Percentiles rank a stretch among this genome's conserved stretches.
These are phyloP conservation scores for Acronicta leporina DNA, from an alignment of 2,888 invertebrate species.

Conservation along the genomic window DNA sequence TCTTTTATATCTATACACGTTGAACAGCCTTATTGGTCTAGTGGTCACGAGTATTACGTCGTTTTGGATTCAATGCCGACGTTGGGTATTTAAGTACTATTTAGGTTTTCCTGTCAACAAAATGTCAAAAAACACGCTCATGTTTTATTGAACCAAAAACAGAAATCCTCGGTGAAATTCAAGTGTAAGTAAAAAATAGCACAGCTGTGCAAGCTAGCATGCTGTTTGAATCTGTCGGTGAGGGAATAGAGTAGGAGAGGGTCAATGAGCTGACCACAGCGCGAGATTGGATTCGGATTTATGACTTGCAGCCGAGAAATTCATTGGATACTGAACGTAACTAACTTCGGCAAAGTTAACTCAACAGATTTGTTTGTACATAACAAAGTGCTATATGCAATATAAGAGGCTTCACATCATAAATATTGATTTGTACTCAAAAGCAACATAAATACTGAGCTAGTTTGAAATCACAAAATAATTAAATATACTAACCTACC, in stretches of 20 bases:
- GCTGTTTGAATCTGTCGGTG: background rate
- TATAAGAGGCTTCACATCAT: background rate
- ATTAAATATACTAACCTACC: no score
- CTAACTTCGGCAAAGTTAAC: conserved; percentile 1
- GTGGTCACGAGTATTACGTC: no score
- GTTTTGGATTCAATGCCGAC: no score
- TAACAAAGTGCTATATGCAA: background rate
- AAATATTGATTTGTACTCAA: background rate
- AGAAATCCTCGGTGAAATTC: no score
- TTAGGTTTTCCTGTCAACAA: no score
- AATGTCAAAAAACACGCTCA: no score
- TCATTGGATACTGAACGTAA: conserved; percentile 11
- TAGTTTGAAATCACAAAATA: no score
- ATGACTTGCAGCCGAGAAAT: conserved; percentile 21
- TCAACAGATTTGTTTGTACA: conserved; percentile 13
- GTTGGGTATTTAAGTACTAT: no score
- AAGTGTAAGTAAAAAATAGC: no score
- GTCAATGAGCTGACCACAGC: conserved; percentile 9
- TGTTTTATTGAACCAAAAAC: no score
- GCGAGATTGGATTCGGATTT: conserved; percentile 39
- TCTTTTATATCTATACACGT: conserved; percentile 5
- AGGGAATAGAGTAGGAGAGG: background rate
- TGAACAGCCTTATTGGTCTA: background rate
- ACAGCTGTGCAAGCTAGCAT: background rate
- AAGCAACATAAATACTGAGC: background rate